Evolutionary conservation across 1,140 invertebrate genomes (phyloP).

Genomic region (Drosophila watanabei): DNA sequence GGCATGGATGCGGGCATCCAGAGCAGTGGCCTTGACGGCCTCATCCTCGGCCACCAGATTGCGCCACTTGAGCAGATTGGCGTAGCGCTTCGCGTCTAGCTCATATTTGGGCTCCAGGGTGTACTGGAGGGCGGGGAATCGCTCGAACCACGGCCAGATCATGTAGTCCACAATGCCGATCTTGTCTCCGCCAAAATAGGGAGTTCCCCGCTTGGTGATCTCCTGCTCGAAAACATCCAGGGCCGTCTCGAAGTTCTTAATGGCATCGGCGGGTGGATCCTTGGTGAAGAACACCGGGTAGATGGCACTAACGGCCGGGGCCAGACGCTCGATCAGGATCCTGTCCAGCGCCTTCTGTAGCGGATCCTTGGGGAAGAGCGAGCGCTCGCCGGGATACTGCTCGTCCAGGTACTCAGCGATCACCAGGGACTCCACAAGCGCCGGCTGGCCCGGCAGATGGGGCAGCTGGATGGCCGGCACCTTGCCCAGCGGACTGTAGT

Average conservation of each 20-base stretch:
- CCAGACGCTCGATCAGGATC: conserved; percentile 91
- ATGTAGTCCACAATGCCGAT: conserved; percentile 95
- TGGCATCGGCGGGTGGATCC: conserved; percentile 59
- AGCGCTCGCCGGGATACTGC: conserved; percentile 88
- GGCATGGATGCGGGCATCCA: conserved; percentile 90
- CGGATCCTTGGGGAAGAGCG: conserved; percentile 90
- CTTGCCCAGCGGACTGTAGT: conserved; percentile 90
- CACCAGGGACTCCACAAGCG: conserved; percentile 93
- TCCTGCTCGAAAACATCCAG: conserved; percentile 90
- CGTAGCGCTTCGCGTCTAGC: conserved; percentile 77
- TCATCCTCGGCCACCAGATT: conserved; percentile 90
- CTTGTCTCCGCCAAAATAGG: conserved; percentile 89
- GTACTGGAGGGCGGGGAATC: conserved; percentile 83
- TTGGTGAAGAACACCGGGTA: conserved; percentile 71
- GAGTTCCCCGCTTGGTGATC: conserved; percentile 86
- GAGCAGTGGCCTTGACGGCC: conserved; percentile 89
- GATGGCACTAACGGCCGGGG: conserved; percentile 58
- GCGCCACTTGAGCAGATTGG: conserved; percentile 87
- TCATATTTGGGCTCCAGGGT: conserved; percentile 57
- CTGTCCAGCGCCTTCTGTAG: conserved; percentile 92
- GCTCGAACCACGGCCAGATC: conserved; percentile 96
- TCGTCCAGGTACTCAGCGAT: conserved; percentile 95
- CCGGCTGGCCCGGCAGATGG: conserved; percentile 87
- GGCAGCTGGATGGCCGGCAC: conserved; percentile 93
- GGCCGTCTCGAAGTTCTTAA: conserved; percentile 85